Base-by-base conservation (phyloP, 1,140 invertebrate species). In the Drosophila funebris region DNA sequence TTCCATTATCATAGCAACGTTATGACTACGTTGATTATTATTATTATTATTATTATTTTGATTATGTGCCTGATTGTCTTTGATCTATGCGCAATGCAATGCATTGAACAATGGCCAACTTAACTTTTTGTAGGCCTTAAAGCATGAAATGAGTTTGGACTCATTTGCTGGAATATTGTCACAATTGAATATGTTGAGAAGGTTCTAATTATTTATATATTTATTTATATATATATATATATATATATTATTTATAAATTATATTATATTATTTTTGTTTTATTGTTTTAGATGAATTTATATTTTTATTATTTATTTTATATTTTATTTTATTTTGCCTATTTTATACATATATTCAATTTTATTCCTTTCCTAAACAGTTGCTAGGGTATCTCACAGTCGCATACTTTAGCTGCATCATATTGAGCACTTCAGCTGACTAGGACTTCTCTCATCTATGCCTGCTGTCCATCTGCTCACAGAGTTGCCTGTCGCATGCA, bases 51-150 rank as follows among this genome's bases (percentile, higher is more conserved):
- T 52, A 52, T 50, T 63, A 27, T 27, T 37, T 33, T 39, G 33
- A 60, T 60, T 60, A 48, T 60, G 56, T 46, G 36, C 36, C 48
- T 22, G 29, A 37, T 50, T 61, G 44, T 36, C 58, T 61, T 61
- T 61, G 43, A 61, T 50, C 44, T 39, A 39, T n/a, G 7, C 4
- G 33, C 46, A 50, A 31, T 50, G 46, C 13, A 31, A 29, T 22
- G 43, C 2, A 20, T 46, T 24, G 7, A 20, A 2, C 39, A 36
- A 6, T n/a, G n/a, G n/a, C n/a, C n/a, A n/a, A n/a, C n/a, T n/a
- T n/a, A n/a, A n/a, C n/a, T n/a, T n/a, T n/a, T n/a, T n/a, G n/a
- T n/a, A n/a, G n/a, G n/a, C n/a, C n/a, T n/a, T n/a, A n/a, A n/a
- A n/a, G n/a, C n/a, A 31, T 8, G 29, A 31, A 31, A 31, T 31